Evolutionary conservation across 1,140 invertebrate genomes (phyloP).

Genomic region (Globodera ellingtonae): DNA sequence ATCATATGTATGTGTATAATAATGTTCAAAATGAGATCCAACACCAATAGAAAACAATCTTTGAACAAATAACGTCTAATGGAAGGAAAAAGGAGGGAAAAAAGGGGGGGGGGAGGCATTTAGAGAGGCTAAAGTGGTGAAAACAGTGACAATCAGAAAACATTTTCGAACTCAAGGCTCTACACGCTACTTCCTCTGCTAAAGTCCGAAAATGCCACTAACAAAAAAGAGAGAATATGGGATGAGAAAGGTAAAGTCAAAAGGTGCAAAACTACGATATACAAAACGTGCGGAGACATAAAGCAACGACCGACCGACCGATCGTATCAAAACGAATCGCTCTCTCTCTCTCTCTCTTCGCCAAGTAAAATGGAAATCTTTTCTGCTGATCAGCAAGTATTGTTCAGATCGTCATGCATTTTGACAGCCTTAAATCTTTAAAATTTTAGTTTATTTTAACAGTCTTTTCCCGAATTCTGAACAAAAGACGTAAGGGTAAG

Average conservation of each 20-base stretch:
- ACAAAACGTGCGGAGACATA: no score
- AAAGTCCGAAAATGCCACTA: not conserved
- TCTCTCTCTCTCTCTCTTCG: no score
- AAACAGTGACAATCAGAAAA: not conserved
- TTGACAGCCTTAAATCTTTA: slow-evolving; percentile 17
- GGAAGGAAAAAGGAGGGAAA: not conserved
- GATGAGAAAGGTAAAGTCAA: not conserved
- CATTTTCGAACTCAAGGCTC: not conserved
- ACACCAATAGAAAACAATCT: not conserved
- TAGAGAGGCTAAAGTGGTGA: not conserved
- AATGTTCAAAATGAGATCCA: not conserved
- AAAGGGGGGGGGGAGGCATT: no score
- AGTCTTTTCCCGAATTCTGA: not conserved
- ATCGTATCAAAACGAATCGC: no score
- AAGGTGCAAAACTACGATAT: not conserved
- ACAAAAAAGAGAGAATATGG: not conserved
- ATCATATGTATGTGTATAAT: not conserved
- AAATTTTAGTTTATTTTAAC: not conserved
- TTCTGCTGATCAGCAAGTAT: not conserved
- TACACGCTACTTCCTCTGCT: not conserved
- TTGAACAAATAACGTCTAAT: not conserved
- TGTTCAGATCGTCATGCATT: slow-evolving; percentile 21
- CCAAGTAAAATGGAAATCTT: not conserved
- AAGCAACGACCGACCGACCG: no score
- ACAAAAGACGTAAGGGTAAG: no score